Base-by-base conservation (phyloP, 2,888 invertebrate species). In the Tricholauxania praeusta region DNA sequence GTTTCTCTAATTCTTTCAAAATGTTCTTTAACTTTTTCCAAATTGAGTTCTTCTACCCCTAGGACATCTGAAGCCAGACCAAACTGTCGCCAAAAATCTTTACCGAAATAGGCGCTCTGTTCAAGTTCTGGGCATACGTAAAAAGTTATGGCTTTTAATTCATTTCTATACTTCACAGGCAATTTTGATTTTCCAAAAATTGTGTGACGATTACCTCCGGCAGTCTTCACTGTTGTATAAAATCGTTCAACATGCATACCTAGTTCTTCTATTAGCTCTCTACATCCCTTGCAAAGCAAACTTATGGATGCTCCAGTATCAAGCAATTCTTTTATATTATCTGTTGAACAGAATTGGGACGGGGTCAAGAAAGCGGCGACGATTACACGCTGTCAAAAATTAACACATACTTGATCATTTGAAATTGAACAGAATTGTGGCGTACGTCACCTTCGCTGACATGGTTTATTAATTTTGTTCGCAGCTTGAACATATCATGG, bases 71-170 rank as follows among this genome's bases (percentile, higher is more conserved):
- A 70, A 1, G 73, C 68, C 5, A 75, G 59, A 3, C 52, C 15
- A 51, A 75, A 75, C 1, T 22, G 51, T 28, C 63, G 49, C 74
- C 76, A 74, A 49, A 76, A 75, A 62, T 74, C 64, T 12, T 72
- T 74, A 3, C 72, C 72, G 5, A 74, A n/a, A 48, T 74, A 74
- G 15, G 65, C 4, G 12, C 49, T 59, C 7, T 72, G 75, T 14
- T 66, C 70, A 0, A 75, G 14, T 5, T 64, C 57, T 7, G 72
- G 72, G 12, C 73, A 66, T 5, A 75, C 22, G 15, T 66, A 75
- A 6, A 73, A 53, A 1, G 1, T 39, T 10, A 53, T 60, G 12
- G 14, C 47, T 15, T 60, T 47, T 17, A 52, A n/a, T 22, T 71
- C 8, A 19, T 28, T 22, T 47, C 51, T 67, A 10, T 51, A 66